Percentiles rank a stretch among this genome's conserved stretches.
These are phyloP conservation scores for Mixornis gularis DNA, from an alignment of 2,113 vertebrate genomes.

Conservation along the genomic window DNA sequence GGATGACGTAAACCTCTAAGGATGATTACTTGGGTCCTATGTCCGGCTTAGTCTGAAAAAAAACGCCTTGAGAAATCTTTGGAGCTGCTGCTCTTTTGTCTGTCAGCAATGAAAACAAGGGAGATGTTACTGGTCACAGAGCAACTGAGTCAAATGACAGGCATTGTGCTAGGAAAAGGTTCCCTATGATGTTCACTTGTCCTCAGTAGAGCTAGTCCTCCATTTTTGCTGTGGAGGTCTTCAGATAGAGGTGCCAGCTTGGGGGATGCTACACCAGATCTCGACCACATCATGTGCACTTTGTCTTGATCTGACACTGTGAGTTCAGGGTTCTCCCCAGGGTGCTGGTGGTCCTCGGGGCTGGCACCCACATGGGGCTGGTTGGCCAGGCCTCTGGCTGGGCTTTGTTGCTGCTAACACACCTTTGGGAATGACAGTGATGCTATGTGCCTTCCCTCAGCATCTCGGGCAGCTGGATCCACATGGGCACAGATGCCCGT, in stretches of 20 bases:
- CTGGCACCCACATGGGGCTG: not conserved
- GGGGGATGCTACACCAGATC: accelerated
- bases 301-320: not conserved
- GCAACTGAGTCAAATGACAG: not conserved
- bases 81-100: conserved; percentile 28
- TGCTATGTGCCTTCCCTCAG: not conserved
- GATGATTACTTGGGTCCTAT: conserved; percentile 51
- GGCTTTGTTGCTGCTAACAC: not conserved
- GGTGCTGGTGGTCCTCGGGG: not conserved
- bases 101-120: conserved; percentile 3
- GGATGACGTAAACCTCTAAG: conserved; percentile 61
- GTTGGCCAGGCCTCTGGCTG: not conserved
- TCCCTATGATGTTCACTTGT: not conserved
- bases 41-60: conserved; percentile 44
- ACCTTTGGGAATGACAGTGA: not conserved
- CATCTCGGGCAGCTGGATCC: not conserved
- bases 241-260: not conserved
- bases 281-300: accelerated
- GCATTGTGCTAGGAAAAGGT: not conserved
- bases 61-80: not conserved
- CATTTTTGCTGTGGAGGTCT: not conserved
- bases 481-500: not conserved
- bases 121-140: not conserved
- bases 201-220: not conserved
- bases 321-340: not conserved